Percentiles rank a stretch among this genome's conserved stretches.
Conservation (phyloP, 2,113 vertebrate species). For the Ursus arctos region DNA sequence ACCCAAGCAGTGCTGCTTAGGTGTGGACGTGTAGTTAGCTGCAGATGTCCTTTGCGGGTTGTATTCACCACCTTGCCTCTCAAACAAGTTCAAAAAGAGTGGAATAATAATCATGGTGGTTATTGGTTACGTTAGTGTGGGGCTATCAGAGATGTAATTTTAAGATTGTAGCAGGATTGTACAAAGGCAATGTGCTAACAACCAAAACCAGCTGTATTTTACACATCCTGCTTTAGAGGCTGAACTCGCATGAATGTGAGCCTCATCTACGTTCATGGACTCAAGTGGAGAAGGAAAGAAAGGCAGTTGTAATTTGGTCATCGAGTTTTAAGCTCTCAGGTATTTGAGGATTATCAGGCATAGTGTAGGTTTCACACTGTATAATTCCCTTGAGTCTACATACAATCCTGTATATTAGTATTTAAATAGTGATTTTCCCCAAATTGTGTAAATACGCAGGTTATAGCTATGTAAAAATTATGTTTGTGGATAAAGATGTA, state of each 20-base stretch:
- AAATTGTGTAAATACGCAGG: not conserved
- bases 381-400: conserved; percentile 21
- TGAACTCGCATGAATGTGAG: not conserved
- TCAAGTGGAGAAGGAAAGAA: not conserved
- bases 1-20: not conserved
- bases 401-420: not conserved
- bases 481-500: conserved; percentile 24
- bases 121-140: not conserved
- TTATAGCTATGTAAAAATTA: not conserved
- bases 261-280: not conserved
- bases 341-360: not conserved
- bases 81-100: not conserved
- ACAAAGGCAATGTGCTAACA: not conserved
- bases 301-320: not conserved
- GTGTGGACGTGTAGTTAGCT: not conserved
- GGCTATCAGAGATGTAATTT: conserved; percentile 2
- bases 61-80: not conserved
- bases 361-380: conserved; percentile 44
- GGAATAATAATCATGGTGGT: not conserved
- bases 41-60: not conserved
- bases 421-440: not conserved
- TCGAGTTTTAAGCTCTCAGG: not conserved
- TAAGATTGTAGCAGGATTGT: conserved; percentile 12
- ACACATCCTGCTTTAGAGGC: not conserved
- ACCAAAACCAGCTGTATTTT: not conserved